Evolutionary conservation across 2,888 invertebrate genomes (phyloP).

Genomic region (Pammene fasciana): DNA sequence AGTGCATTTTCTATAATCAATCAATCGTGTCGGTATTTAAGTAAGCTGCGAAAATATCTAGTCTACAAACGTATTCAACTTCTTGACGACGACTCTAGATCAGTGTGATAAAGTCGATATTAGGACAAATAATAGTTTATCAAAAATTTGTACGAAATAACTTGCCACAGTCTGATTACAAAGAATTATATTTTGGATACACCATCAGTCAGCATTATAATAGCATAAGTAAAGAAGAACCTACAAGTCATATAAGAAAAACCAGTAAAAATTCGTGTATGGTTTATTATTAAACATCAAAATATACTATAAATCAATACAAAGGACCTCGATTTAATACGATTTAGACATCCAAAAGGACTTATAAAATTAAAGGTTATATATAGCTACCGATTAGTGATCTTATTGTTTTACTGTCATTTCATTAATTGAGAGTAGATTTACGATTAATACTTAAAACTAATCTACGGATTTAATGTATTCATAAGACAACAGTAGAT

Average conservation of each 20-base stretch:
- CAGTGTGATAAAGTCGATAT: too few species aligned
- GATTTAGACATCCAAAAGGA: constrained; percentile 40
- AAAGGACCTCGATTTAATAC: constrained; percentile 45
- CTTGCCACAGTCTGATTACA: too few species aligned
- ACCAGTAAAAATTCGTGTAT: constrained; percentile 44
- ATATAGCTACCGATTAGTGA: constrained; percentile 29
- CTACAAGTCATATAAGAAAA: neutral
- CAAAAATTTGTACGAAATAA: too few species aligned
- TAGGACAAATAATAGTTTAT: too few species aligned
- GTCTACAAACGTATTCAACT: too few species aligned
- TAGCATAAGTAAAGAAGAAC: neutral
- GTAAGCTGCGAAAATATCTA: too few species aligned
- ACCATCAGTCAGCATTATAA: too few species aligned
- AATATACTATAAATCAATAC: constrained; percentile 56
- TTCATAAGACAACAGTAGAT: constrained; percentile 13
- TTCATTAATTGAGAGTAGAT: constrained; percentile 32
- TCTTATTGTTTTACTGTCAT: constrained; percentile 31
- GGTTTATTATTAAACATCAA: constrained; percentile 58
- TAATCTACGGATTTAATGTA: constrained; percentile 42
- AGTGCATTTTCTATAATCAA: neutral
- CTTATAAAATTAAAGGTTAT: constrained; percentile 30
- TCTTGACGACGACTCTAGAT: too few species aligned
- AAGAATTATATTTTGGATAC: too few species aligned
- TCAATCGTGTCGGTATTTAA: too few species aligned
- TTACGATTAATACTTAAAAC: constrained; percentile 35